Evolutionary conservation across 2,113 vertebrate genomes (phyloP), one percentile per base, ranked within the genome.

Genomic region (Monarcha castaneiventris): DNA sequence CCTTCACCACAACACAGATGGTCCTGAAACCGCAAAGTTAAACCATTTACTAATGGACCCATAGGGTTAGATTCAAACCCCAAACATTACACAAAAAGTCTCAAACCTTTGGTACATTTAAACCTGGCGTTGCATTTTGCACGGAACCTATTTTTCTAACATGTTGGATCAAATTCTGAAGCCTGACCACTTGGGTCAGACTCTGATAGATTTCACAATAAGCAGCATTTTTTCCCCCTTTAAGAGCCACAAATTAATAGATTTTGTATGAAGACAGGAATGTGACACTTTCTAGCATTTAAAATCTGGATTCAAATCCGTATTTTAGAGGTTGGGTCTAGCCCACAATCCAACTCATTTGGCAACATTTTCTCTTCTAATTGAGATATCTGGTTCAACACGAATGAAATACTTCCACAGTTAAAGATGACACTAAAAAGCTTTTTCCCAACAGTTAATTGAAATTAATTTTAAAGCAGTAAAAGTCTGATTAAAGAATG

Each of bases 1-100:
- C n/a, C 84, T 91, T 91, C 72, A 77, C 64, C 85, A 92, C 72
- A 93, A 95, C 76, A 95, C 83, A 94, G 83, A 94, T 71, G 52
- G 83, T 26, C 64, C 48, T 88, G 56, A 80, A 93, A 69, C 41
- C 29, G 68, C 71, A 90, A 95, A 95, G 85, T 71, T 92, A 94
- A 93, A 49, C 43, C 75, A 56, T 88, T 74, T 88, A 75, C 72
- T 83, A 86, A 77, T 58, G 92, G 92, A 95, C 79, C 51, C 88
- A 90, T 43, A 86, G 63, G 64, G 87, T 80, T 93, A 89, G 84
- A 91, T 93, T 80, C 35, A 93, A 94, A 71, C 51, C 72, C 63
- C 78, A 95, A 88, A 85, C 46, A 73, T 93, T 91, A 90, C 75
- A 95, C 43, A 66, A 74, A 81, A 95, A 56, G 39, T 83, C 76